phyloP scores from a whole-genome alignment of 2,888 invertebrate species.

The Heliconius hortense region DNA sequence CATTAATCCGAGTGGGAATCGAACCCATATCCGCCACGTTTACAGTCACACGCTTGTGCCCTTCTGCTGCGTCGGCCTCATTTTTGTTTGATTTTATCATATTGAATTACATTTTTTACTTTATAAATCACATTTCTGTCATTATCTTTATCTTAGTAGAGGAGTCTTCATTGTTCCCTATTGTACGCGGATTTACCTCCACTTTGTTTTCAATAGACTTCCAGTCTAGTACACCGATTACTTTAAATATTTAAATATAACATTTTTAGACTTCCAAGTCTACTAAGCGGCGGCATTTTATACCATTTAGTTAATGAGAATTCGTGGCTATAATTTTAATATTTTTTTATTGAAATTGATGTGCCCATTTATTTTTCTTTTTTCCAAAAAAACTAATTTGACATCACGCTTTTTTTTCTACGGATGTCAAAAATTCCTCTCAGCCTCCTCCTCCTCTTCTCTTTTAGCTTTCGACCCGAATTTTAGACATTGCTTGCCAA shows the following conservation, averaged over 20 bases:
- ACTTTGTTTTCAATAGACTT: conserved; percentile 27
- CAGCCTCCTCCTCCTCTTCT: too few relatives aligned
- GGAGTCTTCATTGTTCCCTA: conserved; percentile 67
- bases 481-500: too few relatives aligned
- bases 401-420: too few relatives aligned
- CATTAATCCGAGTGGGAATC: too few relatives aligned
- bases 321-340: not conserved
- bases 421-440: not conserved
- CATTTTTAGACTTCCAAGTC: conserved; percentile 4
- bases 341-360: not conserved
- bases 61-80: too few relatives aligned
- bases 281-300: not conserved
- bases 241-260: conserved; percentile 13
- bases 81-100: too few relatives aligned
- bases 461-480: too few relatives aligned
- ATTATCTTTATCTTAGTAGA: conserved; percentile 50
- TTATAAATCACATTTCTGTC: not conserved
- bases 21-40: too few relatives aligned
- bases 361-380: not conserved
- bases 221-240: conserved; percentile 25
- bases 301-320: conserved; percentile 7
- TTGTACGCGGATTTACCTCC: conserved; percentile 28
- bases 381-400: not conserved
- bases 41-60: too few relatives aligned
- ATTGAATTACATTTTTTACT: not conserved